Evolutionary conservation across 2,797 vertebrate genomes (phyloP), one percentile per base, ranked within the genome.

Genomic region (Anguilla marmorata): DNA sequence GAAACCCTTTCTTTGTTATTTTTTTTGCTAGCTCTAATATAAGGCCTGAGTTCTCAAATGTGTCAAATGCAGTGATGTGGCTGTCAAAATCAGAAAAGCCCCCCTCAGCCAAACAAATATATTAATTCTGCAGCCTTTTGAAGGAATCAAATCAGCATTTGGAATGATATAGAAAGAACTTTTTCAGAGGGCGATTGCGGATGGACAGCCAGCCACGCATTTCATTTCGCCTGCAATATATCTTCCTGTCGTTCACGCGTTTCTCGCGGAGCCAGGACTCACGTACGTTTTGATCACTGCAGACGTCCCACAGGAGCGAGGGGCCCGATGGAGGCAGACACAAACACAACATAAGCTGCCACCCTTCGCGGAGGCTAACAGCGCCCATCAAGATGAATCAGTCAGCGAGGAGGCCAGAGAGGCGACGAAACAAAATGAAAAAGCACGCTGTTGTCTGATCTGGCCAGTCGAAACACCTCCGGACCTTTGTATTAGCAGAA

Each of bases 191-290:
- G 79, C 48, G 30, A 82, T 66, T 82, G 84, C 79, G 86, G 66
- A 87, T 50, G 45, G 41, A 89, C 82, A 58, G 45, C 86, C 66
- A 63, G 85, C 80, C 8, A 19, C 85, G 86, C 86, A 87, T 90
- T 88, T 60, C 27, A 91, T 89, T 90, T 88, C 11, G 86, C 89
- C 56, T 84, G 4, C 69, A 85, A 86, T 87, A 74, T 9, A 72
- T 88, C 88, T 89, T 87, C 45, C 88, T 88, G 89, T 33, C 88
- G 87, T 66, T 74, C 66, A 86, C 24, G n/a, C 60, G 63, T 86
- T 86, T 89, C 84, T 89, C 41, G 37, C 69, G 12, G 83, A 88
- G 69, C 19, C 33, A 50, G 87, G n/a, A 60, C 33, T 30, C 50
- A 30, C 24, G 24, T 54, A 30, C 12, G 14, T 21, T 48, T 45